Conservation (phyloP, 2,888 invertebrate species). For the Spodoptera exigua region DNA sequence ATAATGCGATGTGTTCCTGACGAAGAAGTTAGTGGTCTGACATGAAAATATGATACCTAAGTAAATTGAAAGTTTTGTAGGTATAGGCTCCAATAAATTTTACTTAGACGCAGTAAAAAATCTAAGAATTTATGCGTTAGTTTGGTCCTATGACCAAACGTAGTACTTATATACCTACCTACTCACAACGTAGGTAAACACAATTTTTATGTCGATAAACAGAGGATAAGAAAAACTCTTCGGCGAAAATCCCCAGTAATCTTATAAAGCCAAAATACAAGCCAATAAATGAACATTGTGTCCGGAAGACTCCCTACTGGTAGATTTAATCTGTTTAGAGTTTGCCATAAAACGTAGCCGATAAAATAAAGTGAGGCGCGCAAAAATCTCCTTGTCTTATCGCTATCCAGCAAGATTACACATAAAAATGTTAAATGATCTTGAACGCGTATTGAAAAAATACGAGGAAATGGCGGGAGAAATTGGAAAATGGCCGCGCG, state of each 20-base stretch:
- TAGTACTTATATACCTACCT: background rate
- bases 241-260: slow-evolving; percentile 53
- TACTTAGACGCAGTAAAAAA: too few species aligned
- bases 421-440: slow-evolving; percentile 89
- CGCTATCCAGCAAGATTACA: slow-evolving; percentile 86
- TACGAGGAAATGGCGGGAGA: slow-evolving; percentile 79
- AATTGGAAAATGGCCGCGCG: slow-evolving; percentile 68
- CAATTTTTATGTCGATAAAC: slow-evolving; percentile 28
- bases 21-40: too few species aligned
- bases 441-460: slow-evolving; percentile 88
- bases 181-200: slow-evolving; percentile 9
- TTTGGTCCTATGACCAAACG: background rate
- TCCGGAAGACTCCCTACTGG: slow-evolving; percentile 74
- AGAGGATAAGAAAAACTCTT: slow-evolving; percentile 40
- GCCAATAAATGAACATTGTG: slow-evolving; percentile 75
- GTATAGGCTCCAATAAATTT: too few species aligned
- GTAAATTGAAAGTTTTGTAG: too few species aligned
- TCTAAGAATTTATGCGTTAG: too few species aligned
- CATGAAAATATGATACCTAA: too few species aligned
- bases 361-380: slow-evolving; percentile 86
- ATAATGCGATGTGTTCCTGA: too few species aligned
- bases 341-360: slow-evolving; percentile 83
- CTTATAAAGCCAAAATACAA: slow-evolving; percentile 75
- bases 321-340: slow-evolving; percentile 87
- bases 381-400: slow-evolving; percentile 85